A percentile compares a stretch with the other conserved stretches of the same genome.
These are phyloP conservation scores for Acinonyx jubatus DNA, from an alignment of 2,113 vertebrate species.

Conservation along the genomic window DNA sequence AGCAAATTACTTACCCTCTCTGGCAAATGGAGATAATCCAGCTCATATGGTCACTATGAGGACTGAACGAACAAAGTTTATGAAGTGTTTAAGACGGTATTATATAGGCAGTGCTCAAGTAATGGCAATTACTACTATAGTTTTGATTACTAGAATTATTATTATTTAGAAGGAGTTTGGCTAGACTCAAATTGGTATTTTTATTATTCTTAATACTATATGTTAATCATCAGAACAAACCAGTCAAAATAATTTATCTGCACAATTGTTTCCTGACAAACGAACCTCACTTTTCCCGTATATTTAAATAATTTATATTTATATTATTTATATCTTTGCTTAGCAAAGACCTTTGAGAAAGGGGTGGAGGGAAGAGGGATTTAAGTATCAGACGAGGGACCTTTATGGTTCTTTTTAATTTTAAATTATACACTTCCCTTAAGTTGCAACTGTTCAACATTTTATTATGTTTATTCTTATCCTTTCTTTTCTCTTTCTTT, in stretches of 20 bases:
- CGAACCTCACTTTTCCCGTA: neutral
- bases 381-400: neutral
- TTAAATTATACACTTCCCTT: neutral
- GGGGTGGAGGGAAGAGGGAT: neutral
- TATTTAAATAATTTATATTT: no score
- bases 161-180: neutral
- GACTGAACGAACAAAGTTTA: neutral
- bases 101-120: neutral
- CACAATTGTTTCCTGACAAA: neutral
- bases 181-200: neutral
- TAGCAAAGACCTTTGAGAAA: neutral
- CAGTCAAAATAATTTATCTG: neutral
- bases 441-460: neutral
- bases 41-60: neutral
- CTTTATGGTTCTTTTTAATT: neutral
- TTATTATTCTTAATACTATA: neutral
- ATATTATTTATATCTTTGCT: neutral
- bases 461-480: neutral
- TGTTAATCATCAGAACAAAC: neutral
- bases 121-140: neutral
- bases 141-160: neutral
- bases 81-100: neutral
- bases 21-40: neutral
- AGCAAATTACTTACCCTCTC: neutral
- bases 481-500: neutral